phyloP scores from a whole-genome alignment of 1,140 invertebrate species.

The Olivierus martensii region DNA sequence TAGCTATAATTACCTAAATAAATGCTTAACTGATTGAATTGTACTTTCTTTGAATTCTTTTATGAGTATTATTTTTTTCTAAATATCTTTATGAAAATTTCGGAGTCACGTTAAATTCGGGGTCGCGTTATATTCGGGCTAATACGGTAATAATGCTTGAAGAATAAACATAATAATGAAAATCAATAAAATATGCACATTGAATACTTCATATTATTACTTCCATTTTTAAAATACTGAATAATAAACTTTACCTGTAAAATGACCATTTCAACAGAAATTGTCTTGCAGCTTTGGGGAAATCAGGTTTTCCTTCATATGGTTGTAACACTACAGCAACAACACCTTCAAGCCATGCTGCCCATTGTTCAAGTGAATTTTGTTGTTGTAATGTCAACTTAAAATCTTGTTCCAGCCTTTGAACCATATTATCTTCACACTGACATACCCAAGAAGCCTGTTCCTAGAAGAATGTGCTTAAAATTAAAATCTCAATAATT shows the following conservation, averaged over 20 bases:
- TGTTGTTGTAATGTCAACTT: constrained; percentile 85
- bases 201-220: not conserved
- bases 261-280: constrained; percentile 98
- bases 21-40: too few relatives aligned
- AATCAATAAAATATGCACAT: not conserved
- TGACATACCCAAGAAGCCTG: constrained; percentile 96
- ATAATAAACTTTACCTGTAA: constrained; percentile 70
- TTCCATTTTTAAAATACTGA: not conserved
- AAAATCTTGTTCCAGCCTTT: constrained; percentile 81
- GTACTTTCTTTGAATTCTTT: too few relatives aligned
- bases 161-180: too few relatives aligned
- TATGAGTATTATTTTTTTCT: too few relatives aligned
- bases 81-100: too few relatives aligned
- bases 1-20: too few relatives aligned
- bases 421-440: constrained; percentile 75
- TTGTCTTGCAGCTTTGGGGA: constrained; percentile 67
- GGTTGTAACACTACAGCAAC: constrained; percentile 73
- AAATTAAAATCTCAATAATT: too few relatives aligned
- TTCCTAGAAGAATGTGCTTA: constrained; percentile 29
- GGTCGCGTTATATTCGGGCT: too few relatives aligned
- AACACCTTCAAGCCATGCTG: constrained; percentile 86
- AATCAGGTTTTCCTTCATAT: constrained; percentile 63
- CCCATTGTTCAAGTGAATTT: constrained; percentile 93
- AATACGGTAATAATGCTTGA: too few relatives aligned
- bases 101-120: too few relatives aligned